Base-by-base conservation (phyloP, 2,888 invertebrate species). In the Hyalella azteca region DNA sequence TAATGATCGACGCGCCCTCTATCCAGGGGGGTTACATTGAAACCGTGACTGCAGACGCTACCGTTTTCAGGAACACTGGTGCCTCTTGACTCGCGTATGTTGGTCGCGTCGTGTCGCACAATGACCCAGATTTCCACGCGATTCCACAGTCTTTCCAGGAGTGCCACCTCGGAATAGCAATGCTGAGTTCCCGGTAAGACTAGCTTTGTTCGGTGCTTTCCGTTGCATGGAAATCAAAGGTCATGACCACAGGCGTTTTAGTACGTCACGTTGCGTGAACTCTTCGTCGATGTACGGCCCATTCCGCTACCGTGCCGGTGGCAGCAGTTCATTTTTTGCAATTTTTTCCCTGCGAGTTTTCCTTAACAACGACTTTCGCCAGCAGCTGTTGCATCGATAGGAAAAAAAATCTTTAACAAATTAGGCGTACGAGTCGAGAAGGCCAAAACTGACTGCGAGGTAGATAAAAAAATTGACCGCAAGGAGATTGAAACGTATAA, bases 81-180 rank as follows among this genome's bases (percentile, higher is more conserved):
- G 54, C 26, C 19, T 11, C 54, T 32, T 36, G 66, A 36, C 29
- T 66, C 36, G n/a, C 13, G 66, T 66, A 54, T 54, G 54, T 22
- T 29, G 29, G 54, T 29, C 36, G 29, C 32, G 66, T 66, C 66
- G 66, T 66, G 66, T 32, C 66, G 32, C 4, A 29, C 19, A 36
- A 29, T 66, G 66, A 36, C 66, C 66, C 66, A 66, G 66, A 66
- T 66, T 66, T 66, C 39, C 66, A 66, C 19, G 66, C 36, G 36
- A 66, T 66, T 66, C 36, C 66, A 19, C 32, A n/a, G 66, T 32
- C 36, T 29, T 66, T 36, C 3, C n/a, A n/a, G 66, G 11, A 36
- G 36, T 36, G 36, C 36, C 66, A 66, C 66, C 66, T 66, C 66
- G 66, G 66, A 66, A 66, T 36, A 66, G 66, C 66, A 66, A 66